Evolutionary conservation across 2,888 invertebrate genomes (phyloP), one percentile per base, ranked within the genome.

Genomic region (Atrina japonica): DNA sequence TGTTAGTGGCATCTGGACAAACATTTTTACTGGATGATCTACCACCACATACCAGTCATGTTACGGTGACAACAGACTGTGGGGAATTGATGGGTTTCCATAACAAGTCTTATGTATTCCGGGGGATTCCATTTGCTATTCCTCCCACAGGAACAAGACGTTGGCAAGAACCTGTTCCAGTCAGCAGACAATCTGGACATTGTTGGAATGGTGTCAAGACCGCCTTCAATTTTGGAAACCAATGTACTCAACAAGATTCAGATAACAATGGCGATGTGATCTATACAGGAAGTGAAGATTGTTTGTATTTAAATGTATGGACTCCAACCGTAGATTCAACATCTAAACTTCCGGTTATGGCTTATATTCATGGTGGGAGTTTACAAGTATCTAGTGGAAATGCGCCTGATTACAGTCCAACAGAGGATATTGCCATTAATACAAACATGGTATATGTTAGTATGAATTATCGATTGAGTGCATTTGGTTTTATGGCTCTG

Each of bases 361-460:
- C 89, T 1, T 89, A 85, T 84, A 81, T 89, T 43, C 88, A 88
- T 74, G 88, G 87, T 3, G 89, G 89, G 29, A 73, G 77, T 71
- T 66, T 86, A 43, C 71, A 81, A 29, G 63, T 65, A 21, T 74
- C 74, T 1, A 81, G 77, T 55, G 84, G 82, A 3, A 75, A 79
- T 58, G 76, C 76, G 76, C 79, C 78, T 1, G 75, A 75, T 6
- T 80, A 82, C 55, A 75, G 76, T 49, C 96, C 96, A 0, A 95
- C 95, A 0, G 94, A 95, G 0, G 92, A 94, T 47, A 93, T 96
- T 75, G 94, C 96, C 0, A 93, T 94, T 56, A 93, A 94, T 2
- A 94, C 94, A 72, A 95, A 96, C 87, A 94, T 96, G 1, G 94
- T 97, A 7, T 95, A 96, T 88, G 96, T 97, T 1, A 93, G 95